Conservation (phyloP, 1,140 invertebrate genomes). For the Bombus haemorrhoidalis region DNA sequence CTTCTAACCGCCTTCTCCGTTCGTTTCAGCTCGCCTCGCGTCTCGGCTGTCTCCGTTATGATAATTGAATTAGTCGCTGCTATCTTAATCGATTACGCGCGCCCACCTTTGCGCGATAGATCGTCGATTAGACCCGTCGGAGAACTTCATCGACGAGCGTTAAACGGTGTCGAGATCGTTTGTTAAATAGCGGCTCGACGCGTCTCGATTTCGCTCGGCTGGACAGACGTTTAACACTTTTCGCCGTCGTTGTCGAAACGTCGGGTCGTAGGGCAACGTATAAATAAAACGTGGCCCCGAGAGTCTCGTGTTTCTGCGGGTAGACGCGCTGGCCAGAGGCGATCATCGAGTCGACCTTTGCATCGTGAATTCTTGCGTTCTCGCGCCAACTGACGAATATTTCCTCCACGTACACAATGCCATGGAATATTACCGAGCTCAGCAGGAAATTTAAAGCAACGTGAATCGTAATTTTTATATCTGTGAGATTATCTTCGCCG, state of each 20-base stretch:
- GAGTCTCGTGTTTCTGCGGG: conserved; percentile 30
- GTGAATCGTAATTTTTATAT: not conserved
- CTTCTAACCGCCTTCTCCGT: not conserved
- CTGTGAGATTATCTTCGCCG: not conserved
- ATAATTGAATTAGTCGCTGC: conserved; percentile 46
- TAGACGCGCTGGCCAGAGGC: not conserved
- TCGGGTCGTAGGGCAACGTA: conserved; percentile 50
- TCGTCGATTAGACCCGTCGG: conserved; percentile 20
- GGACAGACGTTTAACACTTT: conserved; percentile 55
- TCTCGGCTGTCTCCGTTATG: not conserved
- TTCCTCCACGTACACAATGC: not conserved
- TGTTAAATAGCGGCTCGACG: conserved; percentile 31
- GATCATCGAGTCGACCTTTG: not conserved
- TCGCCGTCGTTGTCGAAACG: conserved; percentile 59
- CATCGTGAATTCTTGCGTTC: not conserved
- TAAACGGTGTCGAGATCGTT: conserved; percentile 50
- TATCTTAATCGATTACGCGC: conserved; percentile 35
- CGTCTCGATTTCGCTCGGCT: conserved; percentile 56
- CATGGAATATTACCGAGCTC: not conserved
- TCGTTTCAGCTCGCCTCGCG: too few relatives aligned
- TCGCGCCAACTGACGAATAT: not conserved
- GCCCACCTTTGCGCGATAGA: not conserved
- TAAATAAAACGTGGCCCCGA: conserved; percentile 48
- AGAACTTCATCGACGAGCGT: conserved; percentile 36
- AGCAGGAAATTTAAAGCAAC: not conserved